These are phyloP conservation scores for Chromis chromis DNA, from an alignment of 2,797 vertebrate species.

Conservation along the genomic window DNA sequence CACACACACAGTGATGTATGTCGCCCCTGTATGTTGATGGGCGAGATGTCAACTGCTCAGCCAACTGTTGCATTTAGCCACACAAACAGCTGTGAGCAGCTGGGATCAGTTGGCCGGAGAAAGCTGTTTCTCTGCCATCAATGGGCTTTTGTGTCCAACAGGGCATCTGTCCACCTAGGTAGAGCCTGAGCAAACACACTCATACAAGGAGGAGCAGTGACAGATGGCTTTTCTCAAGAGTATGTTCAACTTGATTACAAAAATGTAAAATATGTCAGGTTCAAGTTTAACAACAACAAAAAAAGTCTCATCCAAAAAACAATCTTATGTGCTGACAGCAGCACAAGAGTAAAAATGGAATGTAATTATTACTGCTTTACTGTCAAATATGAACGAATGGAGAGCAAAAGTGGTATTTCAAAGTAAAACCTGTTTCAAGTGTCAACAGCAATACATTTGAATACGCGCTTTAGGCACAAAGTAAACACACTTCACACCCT, in stretches of 20 bases:
- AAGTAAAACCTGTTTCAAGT: slow-evolving; percentile 34
- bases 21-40: slow-evolving; percentile 5
- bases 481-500: slow-evolving; percentile 53
- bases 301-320: no score
- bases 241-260: not conserved
- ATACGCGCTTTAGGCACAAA: slow-evolving; percentile 39
- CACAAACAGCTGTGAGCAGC: slow-evolving; percentile 68
- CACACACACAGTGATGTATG: not conserved
- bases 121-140: slow-evolving; percentile 71
- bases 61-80: slow-evolving; percentile 73
- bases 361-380: not conserved
- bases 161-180: slow-evolving; percentile 68
- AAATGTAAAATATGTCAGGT: slow-evolving; percentile 5
- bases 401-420: slow-evolving; percentile 7
- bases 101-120: slow-evolving; percentile 71
- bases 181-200: slow-evolving; percentile 63
- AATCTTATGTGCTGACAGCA: no score
- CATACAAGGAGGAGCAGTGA: slow-evolving; percentile 39
- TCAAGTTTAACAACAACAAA: not conserved
- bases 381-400: slow-evolving; percentile 3
- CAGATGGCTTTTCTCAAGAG: slow-evolving; percentile 15
- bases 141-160: slow-evolving; percentile 65
- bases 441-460: slow-evolving; percentile 53
- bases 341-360: not conserved
- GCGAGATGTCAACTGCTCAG: slow-evolving; percentile 50